Base-by-base conservation (phyloP, 2,888 invertebrate genomes). In the Brachypterus glaber region DNA sequence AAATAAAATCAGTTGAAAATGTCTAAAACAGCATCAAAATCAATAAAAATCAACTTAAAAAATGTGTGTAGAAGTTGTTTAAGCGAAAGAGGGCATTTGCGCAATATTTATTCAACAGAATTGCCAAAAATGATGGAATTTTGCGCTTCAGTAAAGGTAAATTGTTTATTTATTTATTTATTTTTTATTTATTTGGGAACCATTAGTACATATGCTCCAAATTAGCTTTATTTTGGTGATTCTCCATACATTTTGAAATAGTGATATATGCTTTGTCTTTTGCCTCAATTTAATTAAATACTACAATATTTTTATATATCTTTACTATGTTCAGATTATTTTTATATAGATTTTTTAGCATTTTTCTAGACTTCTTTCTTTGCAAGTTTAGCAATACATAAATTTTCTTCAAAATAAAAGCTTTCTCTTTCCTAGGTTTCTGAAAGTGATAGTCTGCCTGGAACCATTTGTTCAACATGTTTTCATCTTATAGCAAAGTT, bases 401-500 rank as follows among this genome's bases (percentile, higher is more conserved):
- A n/a, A n/a, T n/a, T n/a, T n/a, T n/a, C n/a, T n/a, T n/a, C n/a
- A n/a, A n/a, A n/a, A n/a, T n/a, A n/a, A n/a, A n/a, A n/a, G n/a
- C n/a, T n/a, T n/a, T n/a, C n/a, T n/a, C n/a, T n/a, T 21, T 27
- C 12, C 12, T 27, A 67, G 67, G 52, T 68, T 18, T 51, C 50
- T 5, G 55, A 58, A 47, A 49, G 56, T 37, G 67, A 68, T 47
- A 59, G 58, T 3, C 50, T 68, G 25, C 67, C 68, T 11, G 49
- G 55, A 25, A 54, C 61, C 32, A 61, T 69, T 24, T 69, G 69
- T 41, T 54, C 60, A 34, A 50, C 57, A 13, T 68, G 69, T 49
- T 59, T 66, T 35, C 62, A 57, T 37, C 58, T 62, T 46, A 59
- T 68, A 14, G 59, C 61, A 14, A 59, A 60, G 42, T 59, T 61